Percentiles rank a stretch among this genome's conserved stretches.
Evolutionary conservation across 2,888 invertebrate species (phyloP).

Genomic region (Ceraclea dissimilis): DNA sequence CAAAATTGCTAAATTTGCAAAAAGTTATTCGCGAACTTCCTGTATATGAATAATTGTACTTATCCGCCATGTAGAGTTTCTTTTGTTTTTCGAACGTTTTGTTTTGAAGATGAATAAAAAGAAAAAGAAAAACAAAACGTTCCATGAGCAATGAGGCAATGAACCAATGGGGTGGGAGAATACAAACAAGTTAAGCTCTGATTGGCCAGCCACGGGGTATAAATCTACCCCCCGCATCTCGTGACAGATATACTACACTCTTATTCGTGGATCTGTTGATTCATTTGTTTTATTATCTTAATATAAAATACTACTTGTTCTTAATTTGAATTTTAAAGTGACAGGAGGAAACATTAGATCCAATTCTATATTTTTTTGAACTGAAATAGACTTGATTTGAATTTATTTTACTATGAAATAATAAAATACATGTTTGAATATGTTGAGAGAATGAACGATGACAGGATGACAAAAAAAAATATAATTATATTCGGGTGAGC

Average conservation of each 20-base stretch:
- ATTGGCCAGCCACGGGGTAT: not conserved
- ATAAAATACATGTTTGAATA: too few relatives aligned
- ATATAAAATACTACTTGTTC: too few relatives aligned
- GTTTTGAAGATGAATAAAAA: not conserved
- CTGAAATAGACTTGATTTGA: too few relatives aligned
- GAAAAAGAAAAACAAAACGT: not conserved
- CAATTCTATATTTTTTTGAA: too few relatives aligned
- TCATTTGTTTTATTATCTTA: not conserved
- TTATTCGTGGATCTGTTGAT: not conserved
- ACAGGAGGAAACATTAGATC: too few relatives aligned
- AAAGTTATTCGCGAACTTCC: too few relatives aligned
- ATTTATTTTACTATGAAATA: too few relatives aligned
- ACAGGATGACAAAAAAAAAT: too few relatives aligned
- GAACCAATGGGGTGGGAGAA: not conserved
- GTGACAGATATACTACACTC: not conserved
- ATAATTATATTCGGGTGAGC: too few relatives aligned
- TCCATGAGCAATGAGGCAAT: not conserved
- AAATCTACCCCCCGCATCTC: constrained; percentile 2
- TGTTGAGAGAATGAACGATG: too few relatives aligned
- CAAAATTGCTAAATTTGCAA: too few relatives aligned
- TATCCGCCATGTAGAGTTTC: not conserved
- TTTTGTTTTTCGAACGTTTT: not conserved
- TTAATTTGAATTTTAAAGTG: too few relatives aligned
- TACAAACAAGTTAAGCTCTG: not conserved
- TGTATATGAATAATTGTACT: not conserved